phyloP scores from a whole-genome alignment of 2,113 vertebrate genomes.

The Danionella cerebrum region DNA sequence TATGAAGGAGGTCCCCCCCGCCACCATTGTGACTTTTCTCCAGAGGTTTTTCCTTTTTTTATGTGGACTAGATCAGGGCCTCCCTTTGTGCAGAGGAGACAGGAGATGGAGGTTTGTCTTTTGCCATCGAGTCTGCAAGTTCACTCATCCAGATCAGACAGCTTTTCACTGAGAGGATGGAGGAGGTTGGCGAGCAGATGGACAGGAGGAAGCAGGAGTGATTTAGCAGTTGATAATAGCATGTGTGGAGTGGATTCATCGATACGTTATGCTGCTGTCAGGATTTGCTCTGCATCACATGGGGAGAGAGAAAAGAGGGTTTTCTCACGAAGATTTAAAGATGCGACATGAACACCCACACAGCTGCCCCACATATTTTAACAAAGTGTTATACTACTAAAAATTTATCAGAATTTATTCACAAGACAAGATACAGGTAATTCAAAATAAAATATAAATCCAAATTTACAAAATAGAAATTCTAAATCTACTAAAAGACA shows the following conservation, averaged over 20 bases:
- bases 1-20: no score
- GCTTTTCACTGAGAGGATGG: slow-evolving; percentile 17
- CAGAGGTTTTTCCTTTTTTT: not conserved
- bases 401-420: no score
- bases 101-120: slow-evolving; percentile 53
- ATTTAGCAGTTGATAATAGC: slow-evolving; percentile 1
- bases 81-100: slow-evolving; percentile 54
- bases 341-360: not conserved
- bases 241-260: slow-evolving; percentile 1
- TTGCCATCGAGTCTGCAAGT: slow-evolving; percentile 56
- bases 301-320: not conserved
- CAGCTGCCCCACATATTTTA: not conserved
- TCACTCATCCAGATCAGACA: slow-evolving; percentile 54
- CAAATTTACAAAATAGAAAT: no score
- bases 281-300: not conserved
- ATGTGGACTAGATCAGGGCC: slow-evolving; percentile 37
- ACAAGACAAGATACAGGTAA: no score
- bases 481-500: no score
- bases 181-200: not conserved
- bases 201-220: slow-evolving; percentile 38
- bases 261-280: slow-evolving; percentile 4
- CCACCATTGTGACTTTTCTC: no score
- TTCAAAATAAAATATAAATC: no score
- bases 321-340: not conserved
- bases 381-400: no score